Evolutionary conservation across 1,140 invertebrate species (phyloP).

Genomic region (Centruroides sculpturatus): DNA sequence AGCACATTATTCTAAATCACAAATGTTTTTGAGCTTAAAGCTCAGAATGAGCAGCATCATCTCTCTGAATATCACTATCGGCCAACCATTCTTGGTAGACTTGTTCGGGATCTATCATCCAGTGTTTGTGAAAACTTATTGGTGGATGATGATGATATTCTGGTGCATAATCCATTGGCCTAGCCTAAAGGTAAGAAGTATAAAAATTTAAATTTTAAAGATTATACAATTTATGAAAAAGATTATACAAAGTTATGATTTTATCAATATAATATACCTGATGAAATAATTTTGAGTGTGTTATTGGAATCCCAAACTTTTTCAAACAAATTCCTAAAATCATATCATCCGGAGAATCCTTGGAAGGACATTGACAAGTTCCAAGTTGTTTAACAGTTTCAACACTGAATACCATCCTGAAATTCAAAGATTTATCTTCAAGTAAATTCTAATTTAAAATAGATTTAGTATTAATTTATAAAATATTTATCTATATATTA

Average conservation of each 20-base stretch:
- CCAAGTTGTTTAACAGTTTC: constrained; percentile 36
- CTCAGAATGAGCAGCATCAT: no score
- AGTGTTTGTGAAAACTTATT: constrained; percentile 76
- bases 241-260: not conserved
- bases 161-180: constrained; percentile 59
- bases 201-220: not conserved
- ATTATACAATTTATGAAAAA: not conserved
- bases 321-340: constrained; percentile 59
- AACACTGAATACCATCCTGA: constrained; percentile 54
- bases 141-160: constrained; percentile 50
- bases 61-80: not conserved
- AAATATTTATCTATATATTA: no score
- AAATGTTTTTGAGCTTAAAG: no score
- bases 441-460: no score
- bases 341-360: constrained; percentile 71
- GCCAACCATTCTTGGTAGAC: constrained; percentile 54
- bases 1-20: no score
- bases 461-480: no score
- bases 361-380: constrained; percentile 47
- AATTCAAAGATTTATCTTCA: constrained; percentile 19
- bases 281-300: constrained; percentile 61
- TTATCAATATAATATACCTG: constrained; percentile 40
- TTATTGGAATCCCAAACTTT: constrained; percentile 40
- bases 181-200: constrained; percentile 41
- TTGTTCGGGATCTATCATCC: constrained; percentile 51